These are phyloP conservation scores for Trilocha varians DNA, from an alignment of 2,888 invertebrate genomes.

Conservation along the genomic window DNA sequence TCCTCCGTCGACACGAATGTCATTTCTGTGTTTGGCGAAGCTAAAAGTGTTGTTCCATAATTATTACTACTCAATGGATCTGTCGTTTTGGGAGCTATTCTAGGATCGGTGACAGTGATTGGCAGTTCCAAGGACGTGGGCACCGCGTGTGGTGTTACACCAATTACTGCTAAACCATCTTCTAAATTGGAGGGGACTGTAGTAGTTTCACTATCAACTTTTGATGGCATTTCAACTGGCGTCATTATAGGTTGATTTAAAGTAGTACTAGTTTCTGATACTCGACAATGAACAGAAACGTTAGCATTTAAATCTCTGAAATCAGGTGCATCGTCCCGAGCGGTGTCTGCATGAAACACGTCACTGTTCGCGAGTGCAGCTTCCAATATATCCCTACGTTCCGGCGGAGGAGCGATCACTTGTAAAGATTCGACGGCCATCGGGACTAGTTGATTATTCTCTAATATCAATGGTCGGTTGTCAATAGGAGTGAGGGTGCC, in stretches of 20 bases:
- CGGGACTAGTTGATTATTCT: constrained; percentile 62
- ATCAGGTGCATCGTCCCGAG: constrained; percentile 73
- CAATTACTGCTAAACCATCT: constrained; percentile 73
- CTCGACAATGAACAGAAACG: constrained; percentile 72
- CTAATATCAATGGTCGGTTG: constrained; percentile 76
- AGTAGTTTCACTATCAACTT: constrained; percentile 42
- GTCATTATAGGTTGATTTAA: constrained; percentile 89
- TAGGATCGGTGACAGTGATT: constrained; percentile 84
- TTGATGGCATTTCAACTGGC: constrained; percentile 80
- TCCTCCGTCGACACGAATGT: constrained; percentile 42
- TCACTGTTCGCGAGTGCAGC: constrained; percentile 84
- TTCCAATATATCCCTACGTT: constrained; percentile 81
- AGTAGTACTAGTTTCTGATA: constrained; percentile 83
- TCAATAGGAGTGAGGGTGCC: constrained; percentile 81
- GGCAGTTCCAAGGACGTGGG: constrained; percentile 82
- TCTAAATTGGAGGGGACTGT: constrained; percentile 54
- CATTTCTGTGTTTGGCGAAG: constrained; percentile 51
- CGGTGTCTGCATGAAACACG: constrained; percentile 74
- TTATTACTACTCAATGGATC: constrained; percentile 46
- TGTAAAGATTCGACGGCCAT: constrained; percentile 47
- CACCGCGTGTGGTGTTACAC: constrained; percentile 70
- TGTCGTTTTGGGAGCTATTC: constrained; percentile 74
- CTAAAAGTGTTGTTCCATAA: constrained; percentile 32
- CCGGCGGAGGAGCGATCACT: constrained; percentile 37
- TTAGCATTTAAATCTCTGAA: constrained; percentile 74